Percentiles rank a stretch among this genome's conserved stretches.
phyloP scores from a whole-genome alignment of 2,797 vertebrate genomes.

The Notoglanidium macrostoma region DNA sequence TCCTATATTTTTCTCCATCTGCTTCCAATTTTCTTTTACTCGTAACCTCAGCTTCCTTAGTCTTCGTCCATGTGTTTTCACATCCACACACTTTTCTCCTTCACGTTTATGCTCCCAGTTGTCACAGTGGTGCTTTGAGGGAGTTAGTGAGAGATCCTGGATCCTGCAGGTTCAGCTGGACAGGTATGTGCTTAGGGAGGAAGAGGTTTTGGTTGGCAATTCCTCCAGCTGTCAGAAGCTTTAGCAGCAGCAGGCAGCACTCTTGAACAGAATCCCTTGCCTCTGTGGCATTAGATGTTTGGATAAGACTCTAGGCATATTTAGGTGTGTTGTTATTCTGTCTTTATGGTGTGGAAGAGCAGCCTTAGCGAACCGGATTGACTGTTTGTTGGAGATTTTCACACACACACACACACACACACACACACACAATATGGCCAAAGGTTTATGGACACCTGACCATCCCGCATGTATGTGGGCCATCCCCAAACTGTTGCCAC shows the following conservation, averaged over 20 bases:
- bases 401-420: neutral
- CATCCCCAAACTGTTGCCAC: neutral
- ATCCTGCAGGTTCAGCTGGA: constrained; percentile 23
- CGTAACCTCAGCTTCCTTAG: neutral
- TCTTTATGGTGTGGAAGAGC: neutral
- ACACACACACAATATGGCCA: neutral
- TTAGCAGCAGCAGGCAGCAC: constrained; percentile 62
- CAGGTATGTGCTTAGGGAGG: constrained; percentile 62
- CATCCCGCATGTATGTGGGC: neutral
- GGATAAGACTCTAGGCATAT: constrained; percentile 43
- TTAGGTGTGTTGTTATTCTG: constrained; percentile 55
- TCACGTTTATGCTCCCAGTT: neutral
- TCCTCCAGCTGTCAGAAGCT: constrained; percentile 62
- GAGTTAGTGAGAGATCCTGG: constrained; percentile 36
- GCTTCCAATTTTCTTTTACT: neutral
- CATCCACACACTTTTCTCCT: neutral
- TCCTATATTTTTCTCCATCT: neutral
- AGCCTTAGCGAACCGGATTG: neutral
- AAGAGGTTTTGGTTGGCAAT: constrained; percentile 65
- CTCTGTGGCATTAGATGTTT: constrained; percentile 59
- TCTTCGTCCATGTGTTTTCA: neutral
- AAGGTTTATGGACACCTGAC: neutral
- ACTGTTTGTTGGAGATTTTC: neutral
- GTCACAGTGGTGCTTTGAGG: constrained; percentile 4
- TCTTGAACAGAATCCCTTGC: constrained; percentile 53